These are phyloP conservation scores for Brenthis daphne DNA, from an alignment of 2,888 invertebrate species.

Conservation along the genomic window DNA sequence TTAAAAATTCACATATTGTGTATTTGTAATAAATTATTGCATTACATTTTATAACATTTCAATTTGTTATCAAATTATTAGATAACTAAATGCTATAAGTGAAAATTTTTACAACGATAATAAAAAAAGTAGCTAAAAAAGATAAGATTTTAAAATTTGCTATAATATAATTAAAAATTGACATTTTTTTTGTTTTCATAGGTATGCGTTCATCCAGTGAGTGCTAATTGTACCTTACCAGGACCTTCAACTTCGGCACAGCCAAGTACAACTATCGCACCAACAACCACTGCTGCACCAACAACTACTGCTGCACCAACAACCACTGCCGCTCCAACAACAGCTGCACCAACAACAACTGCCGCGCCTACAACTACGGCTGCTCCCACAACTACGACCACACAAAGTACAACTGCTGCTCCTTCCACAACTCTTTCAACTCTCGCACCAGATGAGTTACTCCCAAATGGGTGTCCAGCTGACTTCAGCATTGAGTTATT, in stretches of 20 bases:
- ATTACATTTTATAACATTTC: no score
- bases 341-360: conserved; percentile 27
- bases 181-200: background rate
- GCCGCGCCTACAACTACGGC: conserved; percentile 20
- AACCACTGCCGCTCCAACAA: conserved; percentile 7
- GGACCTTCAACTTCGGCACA: background rate
- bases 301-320: conserved; percentile 23
- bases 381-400: conserved; percentile 21
- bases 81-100: no score
- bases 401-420: conserved; percentile 26
- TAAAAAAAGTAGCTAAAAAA: background rate
- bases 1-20: no score
- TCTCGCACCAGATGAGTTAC: no score
- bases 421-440: no score
- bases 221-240: conserved; percentile 17
- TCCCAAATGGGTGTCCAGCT: conserved; percentile 32
- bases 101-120: no score
- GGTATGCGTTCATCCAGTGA: conserved; percentile 19
- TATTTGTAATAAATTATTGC: no score
- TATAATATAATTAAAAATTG: background rate
- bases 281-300: conserved; percentile 26
- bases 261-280: background rate
- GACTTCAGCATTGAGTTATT: conserved; percentile 36
- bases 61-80: no score
- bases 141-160: background rate